phyloP scores from a whole-genome alignment of 2,113 vertebrate genomes.

The Alligator mississippiensis region DNA sequence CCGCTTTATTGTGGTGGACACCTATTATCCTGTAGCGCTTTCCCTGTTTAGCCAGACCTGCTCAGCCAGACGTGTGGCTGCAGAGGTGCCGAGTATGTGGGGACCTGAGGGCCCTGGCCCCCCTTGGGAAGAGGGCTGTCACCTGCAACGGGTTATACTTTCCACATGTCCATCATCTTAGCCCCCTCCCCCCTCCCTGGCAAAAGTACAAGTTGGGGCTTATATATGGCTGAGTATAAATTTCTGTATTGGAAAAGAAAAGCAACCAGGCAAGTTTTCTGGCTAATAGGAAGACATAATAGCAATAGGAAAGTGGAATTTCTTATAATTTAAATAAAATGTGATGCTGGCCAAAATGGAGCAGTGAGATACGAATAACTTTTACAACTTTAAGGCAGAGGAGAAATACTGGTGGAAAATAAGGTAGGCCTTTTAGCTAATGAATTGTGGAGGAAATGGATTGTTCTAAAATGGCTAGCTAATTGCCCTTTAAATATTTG shows the following conservation, averaged over 20 bases:
- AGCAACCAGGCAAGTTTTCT: neutral
- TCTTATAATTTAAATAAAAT: neutral
- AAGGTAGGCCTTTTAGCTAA: neutral
- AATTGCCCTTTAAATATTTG: neutral
- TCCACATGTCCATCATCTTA: too few species aligned
- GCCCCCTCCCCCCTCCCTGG: too few species aligned
- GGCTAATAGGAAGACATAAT: neutral
- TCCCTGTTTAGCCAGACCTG: too few species aligned
- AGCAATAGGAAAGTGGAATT: neutral
- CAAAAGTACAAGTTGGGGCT: too few species aligned
- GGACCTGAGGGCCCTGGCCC: too few species aligned
- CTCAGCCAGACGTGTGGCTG: too few species aligned
- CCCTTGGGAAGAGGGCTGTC: too few species aligned
- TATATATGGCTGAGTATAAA: neutral
- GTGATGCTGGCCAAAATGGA: neutral
- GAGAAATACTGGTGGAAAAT: neutral
- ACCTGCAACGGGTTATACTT: too few species aligned
- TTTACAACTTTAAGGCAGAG: neutral
- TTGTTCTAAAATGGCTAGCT: conserved; percentile 18
- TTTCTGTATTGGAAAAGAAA: neutral
- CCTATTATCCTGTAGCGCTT: too few species aligned
- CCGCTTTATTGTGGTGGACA: too few species aligned
- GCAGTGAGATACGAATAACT: neutral
- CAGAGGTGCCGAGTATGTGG: too few species aligned
- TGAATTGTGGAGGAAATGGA: neutral